phyloP scores from a whole-genome alignment of 2,113 vertebrate species.

The Ifrita kowaldi region DNA sequence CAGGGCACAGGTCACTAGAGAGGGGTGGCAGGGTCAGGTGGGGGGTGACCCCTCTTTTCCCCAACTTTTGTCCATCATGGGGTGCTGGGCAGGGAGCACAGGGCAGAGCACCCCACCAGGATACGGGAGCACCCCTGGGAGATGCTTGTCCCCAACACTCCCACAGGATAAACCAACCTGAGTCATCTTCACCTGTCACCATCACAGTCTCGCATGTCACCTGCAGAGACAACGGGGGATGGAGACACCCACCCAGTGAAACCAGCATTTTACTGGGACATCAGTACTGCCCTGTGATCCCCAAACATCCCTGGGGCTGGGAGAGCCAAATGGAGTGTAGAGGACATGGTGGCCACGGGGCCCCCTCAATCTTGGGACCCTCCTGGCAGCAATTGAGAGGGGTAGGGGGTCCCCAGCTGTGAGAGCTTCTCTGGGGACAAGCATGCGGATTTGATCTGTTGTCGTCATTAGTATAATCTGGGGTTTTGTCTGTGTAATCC shows the following conservation, averaged over 20 bases:
- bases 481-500: neutral
- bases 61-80: rapidly evolving
- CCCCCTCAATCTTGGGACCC: neutral
- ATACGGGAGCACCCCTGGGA: neutral
- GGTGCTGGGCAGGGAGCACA: neutral
- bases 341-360: rapidly evolving
- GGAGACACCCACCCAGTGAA: neutral
- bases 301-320: neutral
- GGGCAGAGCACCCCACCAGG: neutral
- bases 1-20: slow-evolving; percentile 61
- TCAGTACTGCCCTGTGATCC: neutral
- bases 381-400: neutral
- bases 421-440: neutral
- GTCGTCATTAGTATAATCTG: neutral
- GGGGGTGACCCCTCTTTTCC: neutral
- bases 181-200: neutral
- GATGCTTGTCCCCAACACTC: neutral
- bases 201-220: slow-evolving; percentile 5
- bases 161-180: neutral
- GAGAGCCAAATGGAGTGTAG: neutral
- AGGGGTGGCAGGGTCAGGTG: neutral
- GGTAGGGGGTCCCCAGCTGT: neutral
- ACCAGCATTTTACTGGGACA: neutral
- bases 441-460: neutral
- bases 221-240: neutral